Evolutionary conservation across 2,113 vertebrate species (phyloP), one percentile per base, ranked within the genome.

Genomic region (Notothenia rossii): DNA sequence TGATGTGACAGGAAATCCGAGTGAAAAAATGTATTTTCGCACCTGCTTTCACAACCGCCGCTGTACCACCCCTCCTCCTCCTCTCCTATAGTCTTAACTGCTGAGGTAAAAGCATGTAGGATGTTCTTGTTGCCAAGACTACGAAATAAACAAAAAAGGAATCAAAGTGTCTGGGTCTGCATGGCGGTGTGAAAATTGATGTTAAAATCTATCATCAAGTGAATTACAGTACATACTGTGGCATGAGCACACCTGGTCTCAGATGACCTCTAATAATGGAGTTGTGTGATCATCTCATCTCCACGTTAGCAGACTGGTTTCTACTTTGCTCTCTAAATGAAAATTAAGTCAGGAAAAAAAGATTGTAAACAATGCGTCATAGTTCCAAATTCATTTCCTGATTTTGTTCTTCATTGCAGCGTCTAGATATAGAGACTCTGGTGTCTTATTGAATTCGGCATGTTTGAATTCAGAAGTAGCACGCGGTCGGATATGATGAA

Each of bases 1-100:
- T 82, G 77, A 83, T 87, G 87, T 85, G 83, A 93, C 83, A 89
- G 84, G 86, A 89, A 91, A 91, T 82, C 84, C 65, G 79, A 93
- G 84, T 75, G 76, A 89, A 78, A 79, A 88, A 86, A 89, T 71
- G 55, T 78, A 33, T 81, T 77, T 86, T 84, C 80, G 86, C 90
- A 93, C 86, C 90, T 92, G 91, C 63, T 87, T 86, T 86, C 71
- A 73, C 82, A 87, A 45, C 81, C 63, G 77, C 71, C 56, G 17
- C 55, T 64, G 50, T 69, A 62, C 72, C 10, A 13, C 18, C 59
- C 82, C 59, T 14, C 58, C 40, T 56, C 53, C 36, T 63, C 56
- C 33, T 53, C 62, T 66, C 12, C 56, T 61, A n/a, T 46, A 56
- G 75, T 74, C 56, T 48, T 53, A 70, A 14, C 22, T 10, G 60